Percentiles rank a stretch among this genome's conserved stretches.
Conservation (phyloP, 2,113 vertebrate genomes). For the Gymnorhina tibicen region DNA sequence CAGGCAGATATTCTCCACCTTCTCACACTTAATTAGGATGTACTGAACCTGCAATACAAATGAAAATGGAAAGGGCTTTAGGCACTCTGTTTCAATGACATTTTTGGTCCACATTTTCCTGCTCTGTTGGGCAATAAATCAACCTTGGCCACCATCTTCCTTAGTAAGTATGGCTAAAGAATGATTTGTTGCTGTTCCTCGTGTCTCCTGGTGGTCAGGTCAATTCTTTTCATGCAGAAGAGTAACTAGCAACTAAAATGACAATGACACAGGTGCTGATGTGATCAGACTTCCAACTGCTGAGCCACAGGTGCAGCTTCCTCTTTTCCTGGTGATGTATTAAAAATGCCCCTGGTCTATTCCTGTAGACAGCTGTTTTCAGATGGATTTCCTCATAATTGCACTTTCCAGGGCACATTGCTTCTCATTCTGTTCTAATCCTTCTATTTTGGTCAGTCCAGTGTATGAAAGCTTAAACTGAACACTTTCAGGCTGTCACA, state of each 20-base stretch:
- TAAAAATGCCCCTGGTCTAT: neutral
- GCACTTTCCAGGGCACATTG: neutral
- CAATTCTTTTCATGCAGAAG: neutral
- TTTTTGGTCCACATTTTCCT: neutral
- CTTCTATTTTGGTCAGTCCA: neutral
- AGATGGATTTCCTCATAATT: neutral
- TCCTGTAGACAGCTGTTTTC: neutral
- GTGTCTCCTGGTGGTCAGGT: neutral
- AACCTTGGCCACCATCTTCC: neutral
- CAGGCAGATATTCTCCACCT: neutral
- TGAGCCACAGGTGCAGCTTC: neutral
- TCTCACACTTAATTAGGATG: neutral
- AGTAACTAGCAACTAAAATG: neutral
- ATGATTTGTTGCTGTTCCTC: neutral
- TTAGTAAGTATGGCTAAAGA: neutral
- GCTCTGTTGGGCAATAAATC: neutral
- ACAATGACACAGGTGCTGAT: neutral
- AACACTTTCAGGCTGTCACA: constrained; percentile 9
- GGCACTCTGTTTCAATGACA: neutral
- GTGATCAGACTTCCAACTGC: neutral
- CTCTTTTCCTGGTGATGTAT: neutral
- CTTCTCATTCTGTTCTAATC: constrained; percentile 16
- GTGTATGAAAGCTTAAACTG: neutral
- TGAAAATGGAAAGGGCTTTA: neutral
- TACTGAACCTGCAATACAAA: neutral